Conservation (phyloP, 2,113 vertebrate species). For the Grammomys surdaster region DNA sequence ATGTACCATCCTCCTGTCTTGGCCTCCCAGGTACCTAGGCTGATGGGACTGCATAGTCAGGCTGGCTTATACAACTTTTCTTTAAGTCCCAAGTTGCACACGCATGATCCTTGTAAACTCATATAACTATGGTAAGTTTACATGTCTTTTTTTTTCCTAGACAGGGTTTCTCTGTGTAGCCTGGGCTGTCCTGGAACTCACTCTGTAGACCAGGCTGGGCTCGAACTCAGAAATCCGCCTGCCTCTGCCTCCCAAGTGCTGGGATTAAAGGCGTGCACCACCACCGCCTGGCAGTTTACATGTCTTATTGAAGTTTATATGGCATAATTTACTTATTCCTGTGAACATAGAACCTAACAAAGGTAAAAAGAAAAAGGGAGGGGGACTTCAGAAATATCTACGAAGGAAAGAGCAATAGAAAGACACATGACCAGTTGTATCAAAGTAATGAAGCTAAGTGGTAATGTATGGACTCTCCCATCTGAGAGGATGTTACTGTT, state of each 20-base stretch:
- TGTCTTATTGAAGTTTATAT: neutral
- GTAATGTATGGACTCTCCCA: neutral
- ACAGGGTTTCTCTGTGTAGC: too few species aligned
- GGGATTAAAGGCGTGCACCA: too few species aligned
- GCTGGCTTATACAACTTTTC: neutral
- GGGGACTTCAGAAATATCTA: neutral
- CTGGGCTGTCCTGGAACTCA: too few species aligned
- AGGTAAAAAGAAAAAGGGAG: neutral
- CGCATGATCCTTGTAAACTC: neutral
- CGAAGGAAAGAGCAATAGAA: neutral
- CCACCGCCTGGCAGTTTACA: neutral
- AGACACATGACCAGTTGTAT: neutral
- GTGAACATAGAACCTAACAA: neutral
- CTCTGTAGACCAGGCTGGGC: too few species aligned
- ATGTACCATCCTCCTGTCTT: neutral
- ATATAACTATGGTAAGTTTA: neutral
- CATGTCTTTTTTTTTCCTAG: neutral
- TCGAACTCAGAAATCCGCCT: too few species aligned
- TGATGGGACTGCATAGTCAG: too few species aligned
- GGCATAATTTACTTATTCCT: neutral
- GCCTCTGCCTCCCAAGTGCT: too few species aligned
- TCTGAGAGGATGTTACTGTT: neutral
- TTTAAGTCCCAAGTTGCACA: neutral
- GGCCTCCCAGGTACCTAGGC: neutral
- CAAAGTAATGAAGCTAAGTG: slow-evolving; percentile 31